Evolutionary conservation across 1,140 invertebrate genomes (phyloP), one percentile per base, ranked within the genome.

Genomic region (Megalopta genalis): DNA sequence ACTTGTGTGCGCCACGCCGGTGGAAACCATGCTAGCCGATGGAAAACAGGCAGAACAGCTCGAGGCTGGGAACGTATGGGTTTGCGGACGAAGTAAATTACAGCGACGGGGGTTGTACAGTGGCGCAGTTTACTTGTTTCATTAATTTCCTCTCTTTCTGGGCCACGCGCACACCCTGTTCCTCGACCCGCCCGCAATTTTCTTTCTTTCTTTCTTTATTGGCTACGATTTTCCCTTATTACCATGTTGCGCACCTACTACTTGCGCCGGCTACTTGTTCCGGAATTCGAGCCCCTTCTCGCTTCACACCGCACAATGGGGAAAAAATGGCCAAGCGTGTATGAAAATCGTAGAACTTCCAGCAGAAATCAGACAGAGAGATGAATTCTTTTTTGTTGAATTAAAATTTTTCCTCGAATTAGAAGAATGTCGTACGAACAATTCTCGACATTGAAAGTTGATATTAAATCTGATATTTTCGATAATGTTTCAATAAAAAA

Each of bases 41-140:
- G 66, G 75, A 42, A 64, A 63, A 12, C 57, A 27, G 77, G 23
- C 12, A n/a, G 62, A 65, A 21, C 25, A 37, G 42, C 27, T 49
- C 27, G 12, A n/a, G 39, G n/a, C 1, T 42, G 75, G 62, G 46
- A 85, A 80, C 81, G 78, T 76, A 83, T 72, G 81, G 68, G 66
- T n/a, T 72, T 81, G 81, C 78, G 83, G 81, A 42, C 77, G 65
- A 74, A 77, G 78, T 87, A 85, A 83, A 85, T 85, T 85, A 85
- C 73, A 81, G 64, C 79, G 77, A 57, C 32, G 21, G 64, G 73
- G 70, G 21, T 72, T 82, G 75, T 77, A 81, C 52, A 74, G 68
- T 57, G 69, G 65, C 57, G 66, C 85, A 73, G 70, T 80, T 85
- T 86, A 77, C 69, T 73, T 74, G 75, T 85, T 84, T 84, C 84